A percentile compares a stretch with the other conserved stretches of the same genome.
Evolutionary conservation across 1,140 invertebrate species (phyloP).

Genomic region (Leptinotarsa texana): DNA sequence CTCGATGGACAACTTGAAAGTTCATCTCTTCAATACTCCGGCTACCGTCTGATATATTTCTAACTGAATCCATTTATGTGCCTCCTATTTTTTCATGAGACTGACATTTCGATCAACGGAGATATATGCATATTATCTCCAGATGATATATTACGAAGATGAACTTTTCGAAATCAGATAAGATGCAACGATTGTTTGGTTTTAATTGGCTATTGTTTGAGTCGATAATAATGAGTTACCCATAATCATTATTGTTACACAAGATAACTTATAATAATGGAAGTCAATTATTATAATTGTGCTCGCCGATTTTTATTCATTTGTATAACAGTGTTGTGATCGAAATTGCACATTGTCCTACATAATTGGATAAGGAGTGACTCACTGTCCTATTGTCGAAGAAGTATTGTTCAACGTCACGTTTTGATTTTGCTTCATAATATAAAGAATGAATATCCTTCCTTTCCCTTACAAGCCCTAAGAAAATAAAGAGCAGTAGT

Average conservation of each 20-base stretch:
- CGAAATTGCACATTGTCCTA: slow-evolving; percentile 21
- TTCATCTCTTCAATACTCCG: too few relatives aligned
- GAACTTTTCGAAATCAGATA: slow-evolving; percentile 23
- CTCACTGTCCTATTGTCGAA: neutral
- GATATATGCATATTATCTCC: slow-evolving; percentile 9
- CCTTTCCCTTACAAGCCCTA: too few relatives aligned
- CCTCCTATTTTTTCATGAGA: neutral
- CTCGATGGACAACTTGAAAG: neutral
- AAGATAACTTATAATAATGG: slow-evolving; percentile 29
- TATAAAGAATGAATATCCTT: too few relatives aligned
- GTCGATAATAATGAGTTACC: slow-evolving; percentile 27
- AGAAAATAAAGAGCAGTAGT: too few relatives aligned
- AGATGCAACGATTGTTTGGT: slow-evolving; percentile 24
- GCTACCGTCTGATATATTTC: neutral
- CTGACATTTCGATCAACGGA: neutral
- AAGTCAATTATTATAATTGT: slow-evolving; percentile 30
- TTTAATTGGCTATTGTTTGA: slow-evolving; percentile 30
- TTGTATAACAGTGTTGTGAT: slow-evolving; percentile 18
- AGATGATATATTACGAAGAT: slow-evolving; percentile 22
- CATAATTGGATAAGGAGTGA: slow-evolving; percentile 7
- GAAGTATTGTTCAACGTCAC: slow-evolving; percentile 10
- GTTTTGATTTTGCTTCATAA: neutral
- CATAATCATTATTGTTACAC: slow-evolving; percentile 32
- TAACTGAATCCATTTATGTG: neutral
- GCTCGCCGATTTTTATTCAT: slow-evolving; percentile 18